Conservation (phyloP, 1,140 invertebrate species). For the Whitmania pigra region DNA sequence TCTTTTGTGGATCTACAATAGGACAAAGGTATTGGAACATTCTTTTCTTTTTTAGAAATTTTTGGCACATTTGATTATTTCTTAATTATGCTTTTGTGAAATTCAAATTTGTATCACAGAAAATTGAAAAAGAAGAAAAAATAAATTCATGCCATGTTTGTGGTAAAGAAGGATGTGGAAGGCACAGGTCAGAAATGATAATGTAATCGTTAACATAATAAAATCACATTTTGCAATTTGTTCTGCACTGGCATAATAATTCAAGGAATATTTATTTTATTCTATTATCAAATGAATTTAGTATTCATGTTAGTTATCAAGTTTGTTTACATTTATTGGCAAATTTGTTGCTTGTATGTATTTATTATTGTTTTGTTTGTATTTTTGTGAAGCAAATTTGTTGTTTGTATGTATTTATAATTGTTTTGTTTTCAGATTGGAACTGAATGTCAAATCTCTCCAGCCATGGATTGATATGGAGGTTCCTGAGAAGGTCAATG, state of each 20-base stretch:
- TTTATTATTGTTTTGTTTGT: too few species aligned
- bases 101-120: not conserved
- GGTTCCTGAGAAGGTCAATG: constrained; percentile 53
- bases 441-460: constrained; percentile 41
- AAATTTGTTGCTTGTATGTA: too few species aligned
- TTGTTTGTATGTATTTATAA: not conserved
- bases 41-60: not conserved
- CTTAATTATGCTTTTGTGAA: not conserved
- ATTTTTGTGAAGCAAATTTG: too few species aligned
- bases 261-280: not conserved
- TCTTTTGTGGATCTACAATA: constrained; percentile 5
- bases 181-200: not conserved
- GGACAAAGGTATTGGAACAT: not conserved
- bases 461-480: constrained; percentile 55
- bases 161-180: constrained; percentile 5
- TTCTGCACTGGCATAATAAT: not conserved
- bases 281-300: not conserved
- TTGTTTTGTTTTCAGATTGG: constrained; percentile 31
- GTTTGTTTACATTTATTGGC: too few species aligned
- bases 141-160: constrained; percentile 5
- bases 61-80: not conserved
- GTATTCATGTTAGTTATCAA: too few species aligned
- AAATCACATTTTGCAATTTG: not conserved
- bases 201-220: not conserved
- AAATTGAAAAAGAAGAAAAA: not conserved